Base-by-base conservation (phyloP, 2,888 invertebrate genomes). In the Cyclophora albipunctata region DNA sequence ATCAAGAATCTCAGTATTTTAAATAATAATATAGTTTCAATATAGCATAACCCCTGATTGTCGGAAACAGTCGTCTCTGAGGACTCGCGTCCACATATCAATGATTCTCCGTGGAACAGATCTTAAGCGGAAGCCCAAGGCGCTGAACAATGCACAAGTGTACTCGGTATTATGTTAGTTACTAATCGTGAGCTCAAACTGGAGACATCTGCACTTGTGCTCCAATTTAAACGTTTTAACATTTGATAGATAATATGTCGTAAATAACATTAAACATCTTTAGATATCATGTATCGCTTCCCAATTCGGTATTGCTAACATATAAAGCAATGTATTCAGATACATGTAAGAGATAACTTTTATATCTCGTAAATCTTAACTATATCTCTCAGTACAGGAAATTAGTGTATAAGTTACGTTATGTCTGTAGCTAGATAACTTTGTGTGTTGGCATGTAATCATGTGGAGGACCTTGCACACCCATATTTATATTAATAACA, bases 311-410 rank as follows among this genome's bases (percentile, higher is more conserved):
- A 49, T 47, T 7, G 43, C 42, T 47, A 42, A 49, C 52, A 47
- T 34, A 53, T 43, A 51, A 54, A 55, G 54, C 55, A 46, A 54
- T 51, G 50, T 58, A 60, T 53, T 61, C 59, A 46, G 63, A 67
- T 69, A 66, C 63, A 65, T 60, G 64, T 64, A 64, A 64, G 75
- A 74, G 71, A 70, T 67, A 68, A 73, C 64, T 74, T 55, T 55
- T 57, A 52, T 55, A 52, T 55, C 57, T 57, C 53, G 45, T 53
- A 57, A 54, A 73, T 78, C 75, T 77, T 79, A 80, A 81, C 75
- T 84, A 84, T 86, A 86, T 86, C 84, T 86, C 80, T 81, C 86
- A 84, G 85, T 87, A 87, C 87, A 87, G 87, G 87, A 86, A 87
- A 78, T 83, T 87, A 87, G 84, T 63, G 58, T 75, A 67, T 81